These are phyloP conservation scores for Ophioninae sp. DNA, from an alignment of 2,888 invertebrate species.

Conservation along the genomic window DNA sequence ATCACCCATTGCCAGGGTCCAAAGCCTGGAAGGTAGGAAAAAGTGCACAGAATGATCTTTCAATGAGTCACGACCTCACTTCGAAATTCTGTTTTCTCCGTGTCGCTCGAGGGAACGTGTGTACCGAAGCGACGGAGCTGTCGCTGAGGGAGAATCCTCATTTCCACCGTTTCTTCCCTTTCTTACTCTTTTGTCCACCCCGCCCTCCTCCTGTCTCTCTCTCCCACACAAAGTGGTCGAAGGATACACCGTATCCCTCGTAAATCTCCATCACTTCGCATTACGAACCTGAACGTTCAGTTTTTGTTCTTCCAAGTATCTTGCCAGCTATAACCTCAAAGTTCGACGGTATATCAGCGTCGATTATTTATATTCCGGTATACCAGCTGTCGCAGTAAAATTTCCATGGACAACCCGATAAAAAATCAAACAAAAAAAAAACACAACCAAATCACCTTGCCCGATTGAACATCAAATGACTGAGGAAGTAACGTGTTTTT, in stretches of 20 bases:
- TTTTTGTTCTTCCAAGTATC: background rate
- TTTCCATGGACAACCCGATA: background rate
- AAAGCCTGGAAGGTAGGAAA: background rate
- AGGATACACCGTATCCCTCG: background rate
- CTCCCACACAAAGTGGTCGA: background rate
- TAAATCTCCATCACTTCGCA: slow-evolving; percentile 19
- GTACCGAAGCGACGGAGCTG: slow-evolving; percentile 19
- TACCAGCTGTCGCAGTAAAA: background rate
- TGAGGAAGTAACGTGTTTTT: background rate
- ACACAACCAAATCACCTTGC: background rate
- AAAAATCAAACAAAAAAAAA: background rate
- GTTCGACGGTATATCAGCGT: background rate
- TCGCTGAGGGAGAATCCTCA: background rate
- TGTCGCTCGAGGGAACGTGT: slow-evolving; percentile 13
- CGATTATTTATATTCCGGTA: background rate
- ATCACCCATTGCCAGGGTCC: background rate
- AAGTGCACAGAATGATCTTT: slow-evolving; percentile 16
- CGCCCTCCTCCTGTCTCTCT: too few relatives aligned
- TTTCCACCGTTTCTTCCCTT: background rate
- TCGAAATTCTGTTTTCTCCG: slow-evolving; percentile 15
- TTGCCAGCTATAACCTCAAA: background rate
- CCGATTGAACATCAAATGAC: background rate
- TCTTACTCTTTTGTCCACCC: background rate
- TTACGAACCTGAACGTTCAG: slow-evolving; percentile 1
- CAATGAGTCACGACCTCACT: slow-evolving; percentile 28